These are phyloP conservation scores for Sycobia sp. DNA, from an alignment of 1,140 invertebrate genomes.

Conservation along the genomic window DNA sequence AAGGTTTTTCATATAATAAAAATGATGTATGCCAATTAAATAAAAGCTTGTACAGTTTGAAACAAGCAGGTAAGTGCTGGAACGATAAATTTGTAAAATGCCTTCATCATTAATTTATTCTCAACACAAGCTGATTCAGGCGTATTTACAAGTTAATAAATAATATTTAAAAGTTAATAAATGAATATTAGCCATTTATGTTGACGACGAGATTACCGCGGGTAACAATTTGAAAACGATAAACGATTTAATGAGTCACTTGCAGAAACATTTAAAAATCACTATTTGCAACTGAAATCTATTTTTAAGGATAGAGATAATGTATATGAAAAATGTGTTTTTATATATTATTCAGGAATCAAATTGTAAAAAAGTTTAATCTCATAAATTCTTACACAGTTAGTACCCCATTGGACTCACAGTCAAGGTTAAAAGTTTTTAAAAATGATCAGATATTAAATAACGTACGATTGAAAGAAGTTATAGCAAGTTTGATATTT, in stretches of 20 bases:
- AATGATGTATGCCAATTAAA: constrained; percentile 43
- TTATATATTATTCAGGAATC: constrained; percentile 45
- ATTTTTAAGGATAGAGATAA: constrained; percentile 39
- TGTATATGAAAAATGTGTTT: constrained; percentile 45
- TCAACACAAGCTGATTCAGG: constrained; percentile 29
- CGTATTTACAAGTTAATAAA: constrained; percentile 31
- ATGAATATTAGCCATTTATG: constrained; percentile 17
- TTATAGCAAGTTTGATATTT: too few species aligned
- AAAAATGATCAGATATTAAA: too few species aligned
- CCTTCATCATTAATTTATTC: constrained; percentile 25
- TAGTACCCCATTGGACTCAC: constrained; percentile 35
- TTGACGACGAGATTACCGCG: constrained; percentile 31
- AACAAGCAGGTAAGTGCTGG: constrained; percentile 49
- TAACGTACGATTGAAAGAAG: too few species aligned
- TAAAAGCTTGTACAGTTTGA: constrained; percentile 53
- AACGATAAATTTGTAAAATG: constrained; percentile 41
- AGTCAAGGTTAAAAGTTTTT: too few species aligned
- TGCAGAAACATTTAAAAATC: constrained; percentile 18
- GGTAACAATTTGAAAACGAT: neutral
- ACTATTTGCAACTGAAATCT: constrained; percentile 9
- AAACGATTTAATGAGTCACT: constrained; percentile 8
- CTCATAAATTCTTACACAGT: constrained; percentile 40
- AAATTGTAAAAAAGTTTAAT: constrained; percentile 37
- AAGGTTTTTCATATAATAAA: constrained; percentile 5
- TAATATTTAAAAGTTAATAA: constrained; percentile 23